Percentiles rank a stretch among this genome's conserved stretches.
phyloP scores from a whole-genome alignment of 2,888 invertebrate genomes.

The Hirtodrosophila histrioides region DNA sequence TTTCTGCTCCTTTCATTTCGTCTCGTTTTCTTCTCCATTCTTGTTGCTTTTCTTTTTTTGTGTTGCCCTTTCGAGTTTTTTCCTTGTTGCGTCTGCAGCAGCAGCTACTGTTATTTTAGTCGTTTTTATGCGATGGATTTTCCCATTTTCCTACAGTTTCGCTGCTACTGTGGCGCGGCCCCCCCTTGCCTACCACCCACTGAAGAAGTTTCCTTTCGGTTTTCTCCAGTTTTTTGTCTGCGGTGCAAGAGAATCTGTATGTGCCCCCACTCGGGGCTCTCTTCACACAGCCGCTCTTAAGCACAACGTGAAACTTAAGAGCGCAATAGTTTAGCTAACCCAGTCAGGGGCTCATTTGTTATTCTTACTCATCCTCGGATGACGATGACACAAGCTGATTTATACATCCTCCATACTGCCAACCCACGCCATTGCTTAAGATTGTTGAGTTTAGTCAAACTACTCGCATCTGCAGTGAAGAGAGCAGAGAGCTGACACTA shows the following conservation, averaged over 20 bases:
- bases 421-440: background rate
- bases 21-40: constrained; percentile 47
- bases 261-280: constrained; percentile 21
- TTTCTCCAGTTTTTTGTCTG: constrained; percentile 36
- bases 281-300: constrained; percentile 49
- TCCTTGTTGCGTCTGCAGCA: constrained; percentile 20
- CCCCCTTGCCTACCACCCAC: constrained; percentile 6
- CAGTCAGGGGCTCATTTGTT: constrained; percentile 1
- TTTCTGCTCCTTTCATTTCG: constrained; percentile 43
- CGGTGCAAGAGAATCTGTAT: constrained; percentile 35
- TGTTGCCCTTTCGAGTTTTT: constrained; percentile 53
- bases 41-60: constrained; percentile 15
- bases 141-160: constrained; percentile 30
- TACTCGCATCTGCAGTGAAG: background rate
- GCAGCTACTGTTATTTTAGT: constrained; percentile 59
- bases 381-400: constrained; percentile 27
- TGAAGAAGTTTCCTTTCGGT: constrained; percentile 40
- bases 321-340: constrained; percentile 1
- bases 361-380: constrained; percentile 2
- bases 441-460: constrained; percentile 8
- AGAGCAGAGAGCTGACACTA: background rate
- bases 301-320: constrained; percentile 23
- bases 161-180: constrained; percentile 1
- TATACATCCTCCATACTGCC: constrained; percentile 20
- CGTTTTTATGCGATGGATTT: constrained; percentile 47